These are phyloP conservation scores for Campoplex capitator DNA, from an alignment of 2,888 invertebrate genomes.

Conservation along the genomic window DNA sequence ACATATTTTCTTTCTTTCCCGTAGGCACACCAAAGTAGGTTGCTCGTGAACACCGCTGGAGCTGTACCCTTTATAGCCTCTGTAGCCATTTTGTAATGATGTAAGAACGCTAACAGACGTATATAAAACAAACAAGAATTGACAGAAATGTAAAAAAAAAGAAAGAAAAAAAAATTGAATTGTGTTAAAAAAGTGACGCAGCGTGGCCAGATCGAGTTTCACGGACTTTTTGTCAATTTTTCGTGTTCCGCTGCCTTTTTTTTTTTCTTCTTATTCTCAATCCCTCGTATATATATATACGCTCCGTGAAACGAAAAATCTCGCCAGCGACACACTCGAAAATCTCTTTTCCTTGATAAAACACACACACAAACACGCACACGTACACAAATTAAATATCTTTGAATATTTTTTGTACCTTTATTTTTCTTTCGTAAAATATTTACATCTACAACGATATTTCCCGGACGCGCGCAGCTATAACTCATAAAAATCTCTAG, in stretches of 20 bases:
- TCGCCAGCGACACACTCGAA: conserved; percentile 8
- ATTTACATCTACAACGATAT: conserved; percentile 25
- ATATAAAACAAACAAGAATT: conserved; percentile 53
- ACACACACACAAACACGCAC: conserved; percentile 3
- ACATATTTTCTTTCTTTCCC: conserved; percentile 76
- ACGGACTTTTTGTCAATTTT: conserved; percentile 29
- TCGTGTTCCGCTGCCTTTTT: conserved; percentile 10
- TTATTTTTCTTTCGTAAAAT: conserved; percentile 11
- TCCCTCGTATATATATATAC: neutral
- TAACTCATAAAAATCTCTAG: neutral
- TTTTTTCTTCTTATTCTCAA: neutral
- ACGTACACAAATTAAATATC: conserved; percentile 7
- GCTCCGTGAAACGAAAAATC: conserved; percentile 51
- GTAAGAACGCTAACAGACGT: conserved; percentile 66
- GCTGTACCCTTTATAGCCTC: conserved; percentile 79
- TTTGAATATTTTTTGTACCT: conserved; percentile 16
- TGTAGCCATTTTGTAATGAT: conserved; percentile 76
- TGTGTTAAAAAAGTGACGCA: conserved; percentile 18
- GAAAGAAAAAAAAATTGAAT: conserved; percentile 26
- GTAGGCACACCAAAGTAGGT: conserved; percentile 84
- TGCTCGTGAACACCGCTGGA: conserved; percentile 84
- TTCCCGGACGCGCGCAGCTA: conserved; percentile 19
- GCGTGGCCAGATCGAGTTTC: conserved; percentile 48
- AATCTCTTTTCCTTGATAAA: neutral
- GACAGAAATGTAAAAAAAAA: conserved; percentile 13